Conservation (phyloP, 2,113 vertebrate genomes). For the Gadus chalcogrammus region DNA sequence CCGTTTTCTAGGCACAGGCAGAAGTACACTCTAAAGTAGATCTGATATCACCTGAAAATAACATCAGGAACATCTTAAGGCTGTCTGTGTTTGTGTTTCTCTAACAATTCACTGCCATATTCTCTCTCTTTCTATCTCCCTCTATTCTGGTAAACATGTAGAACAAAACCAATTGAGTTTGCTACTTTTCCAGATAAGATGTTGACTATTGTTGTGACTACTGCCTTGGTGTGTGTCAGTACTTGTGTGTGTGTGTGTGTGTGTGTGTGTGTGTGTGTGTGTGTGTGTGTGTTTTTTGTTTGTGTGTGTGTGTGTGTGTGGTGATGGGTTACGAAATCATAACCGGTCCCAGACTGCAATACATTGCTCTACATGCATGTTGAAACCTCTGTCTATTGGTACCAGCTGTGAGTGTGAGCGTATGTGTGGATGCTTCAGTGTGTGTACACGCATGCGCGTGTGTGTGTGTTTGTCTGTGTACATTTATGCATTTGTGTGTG, state of each 20-base stretch:
- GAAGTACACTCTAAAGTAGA: slow-evolving; percentile 40
- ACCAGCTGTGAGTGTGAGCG: too few species aligned
- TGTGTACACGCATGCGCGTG: too few species aligned
- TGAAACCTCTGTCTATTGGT: too few species aligned
- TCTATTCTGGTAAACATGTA: slow-evolving; percentile 45
- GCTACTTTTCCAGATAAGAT: slow-evolving; percentile 40
- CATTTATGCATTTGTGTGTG: too few species aligned
- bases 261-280: neutral
- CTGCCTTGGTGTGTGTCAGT: slow-evolving; percentile 29
- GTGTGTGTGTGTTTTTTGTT: neutral
- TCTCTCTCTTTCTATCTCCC: slow-evolving; percentile 32
- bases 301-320: slow-evolving; percentile 16
- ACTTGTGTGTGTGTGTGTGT: slow-evolving; percentile 3
- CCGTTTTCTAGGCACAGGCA: slow-evolving; percentile 30
- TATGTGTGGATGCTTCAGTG: too few species aligned
- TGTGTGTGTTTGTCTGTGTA: too few species aligned
- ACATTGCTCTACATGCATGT: too few species aligned
- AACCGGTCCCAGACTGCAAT: too few species aligned
- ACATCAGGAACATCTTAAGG: slow-evolving; percentile 24
- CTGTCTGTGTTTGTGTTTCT: too few species aligned
- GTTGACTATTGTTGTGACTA: slow-evolving; percentile 34
- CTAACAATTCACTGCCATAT: too few species aligned
- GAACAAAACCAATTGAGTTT: slow-evolving; percentile 61
- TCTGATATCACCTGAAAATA: slow-evolving; percentile 58
- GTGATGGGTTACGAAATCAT: slow-evolving; percentile 22